Evolutionary conservation across 2,888 invertebrate genomes (phyloP).

Genomic region (Pachymerium ferrugineum): DNA sequence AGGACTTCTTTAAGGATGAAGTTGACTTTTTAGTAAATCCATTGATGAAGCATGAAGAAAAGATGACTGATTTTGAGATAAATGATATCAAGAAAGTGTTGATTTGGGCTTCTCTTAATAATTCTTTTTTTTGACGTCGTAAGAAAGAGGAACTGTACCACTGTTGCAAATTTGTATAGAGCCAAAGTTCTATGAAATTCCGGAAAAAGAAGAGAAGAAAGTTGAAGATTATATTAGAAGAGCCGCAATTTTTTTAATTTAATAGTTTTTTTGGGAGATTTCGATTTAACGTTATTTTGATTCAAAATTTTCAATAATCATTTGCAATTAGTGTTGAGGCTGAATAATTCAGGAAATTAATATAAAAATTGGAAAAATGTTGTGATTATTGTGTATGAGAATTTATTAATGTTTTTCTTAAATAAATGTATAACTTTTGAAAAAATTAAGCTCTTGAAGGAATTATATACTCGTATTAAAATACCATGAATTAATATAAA

Average conservation of each 20-base stretch:
- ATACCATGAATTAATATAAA: too few relatives aligned
- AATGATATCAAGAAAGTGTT: not conserved
- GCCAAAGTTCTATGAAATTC: not conserved
- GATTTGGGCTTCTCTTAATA: not conserved
- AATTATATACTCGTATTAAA: too few relatives aligned
- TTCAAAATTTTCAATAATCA: too few relatives aligned
- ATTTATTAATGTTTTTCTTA: too few relatives aligned
- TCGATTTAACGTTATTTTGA: too few relatives aligned
- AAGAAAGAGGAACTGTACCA: not conserved
- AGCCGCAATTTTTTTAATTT: not conserved
- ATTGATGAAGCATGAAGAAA: not conserved
- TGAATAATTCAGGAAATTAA: too few relatives aligned
- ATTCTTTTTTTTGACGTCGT: not conserved
- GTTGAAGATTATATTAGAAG: not conserved
- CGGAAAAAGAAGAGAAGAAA: not conserved
- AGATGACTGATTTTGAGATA: constrained; percentile 4
- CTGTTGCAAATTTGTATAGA: not conserved
- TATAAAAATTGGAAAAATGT: too few relatives aligned
- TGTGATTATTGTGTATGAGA: too few relatives aligned
- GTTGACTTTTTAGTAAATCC: not conserved
- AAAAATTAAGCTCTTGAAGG: too few relatives aligned
- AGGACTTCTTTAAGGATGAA: not conserved
- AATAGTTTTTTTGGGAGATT: too few relatives aligned
- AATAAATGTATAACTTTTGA: too few relatives aligned
- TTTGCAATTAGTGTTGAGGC: too few relatives aligned